Evolutionary conservation across 2,888 invertebrate species (phyloP), one percentile per base, ranked within the genome.

Genomic region (Athalia circularis): DNA sequence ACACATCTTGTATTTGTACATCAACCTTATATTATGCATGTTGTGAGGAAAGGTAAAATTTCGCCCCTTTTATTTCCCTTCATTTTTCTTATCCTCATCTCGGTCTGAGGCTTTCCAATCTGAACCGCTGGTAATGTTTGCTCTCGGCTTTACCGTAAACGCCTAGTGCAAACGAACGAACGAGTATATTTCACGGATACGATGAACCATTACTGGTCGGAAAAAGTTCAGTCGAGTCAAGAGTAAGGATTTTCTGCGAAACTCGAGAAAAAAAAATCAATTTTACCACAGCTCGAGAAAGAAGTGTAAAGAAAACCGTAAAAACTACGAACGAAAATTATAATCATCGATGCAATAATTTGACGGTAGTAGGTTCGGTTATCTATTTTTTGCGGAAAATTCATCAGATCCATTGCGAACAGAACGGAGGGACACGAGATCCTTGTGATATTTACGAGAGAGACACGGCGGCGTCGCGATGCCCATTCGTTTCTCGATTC

Each of bases 101-200:
- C 29, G 29, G 29, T 29, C 29, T 29, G 29, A 29, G 29, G 29
- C 29, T 29, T 29, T 29, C 15, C 48, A 48, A 67, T 50, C 67
- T 54, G 13, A 13, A 7, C 62, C 29, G 45, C 59, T 13, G 59
- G 72, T 59, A 61, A 72, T 80, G 80, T 82, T 81, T 82, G 72
- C 79, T 62, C 64, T 68, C 50, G 80, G 78, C 68, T 82, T 81
- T 77, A 29, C 29, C 2, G 43, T 65, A 48, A 79, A 77, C 81
- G 64, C 79, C 62, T 29, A 67, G 77, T 72, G 82, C 79, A 82
- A 82, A 83, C 82, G 80, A 81, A 81, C 82, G 81, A 83, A 82
- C 82, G 80, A 79, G 48, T 80, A 68, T 54, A 79, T 80, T 80
- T 78, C 80, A 70, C 77, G 68, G 68, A 76, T 77, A 78, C 68